phyloP scores from a whole-genome alignment of 1,140 invertebrate genomes.

The Drosophila mauritiana region DNA sequence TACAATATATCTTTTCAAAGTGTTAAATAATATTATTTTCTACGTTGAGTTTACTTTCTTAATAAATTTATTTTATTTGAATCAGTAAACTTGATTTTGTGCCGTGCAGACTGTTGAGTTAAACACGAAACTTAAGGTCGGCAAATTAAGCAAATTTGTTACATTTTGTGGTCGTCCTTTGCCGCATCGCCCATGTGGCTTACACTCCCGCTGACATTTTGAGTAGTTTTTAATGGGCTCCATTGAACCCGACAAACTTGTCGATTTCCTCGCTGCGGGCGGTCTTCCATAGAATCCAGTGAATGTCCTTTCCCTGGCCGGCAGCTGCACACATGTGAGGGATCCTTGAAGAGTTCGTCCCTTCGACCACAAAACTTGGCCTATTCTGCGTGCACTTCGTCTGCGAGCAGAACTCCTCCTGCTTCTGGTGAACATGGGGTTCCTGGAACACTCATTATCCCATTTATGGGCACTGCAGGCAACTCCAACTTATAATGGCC shows the following conservation, averaged over 20 bases:
- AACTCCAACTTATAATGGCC: conserved; percentile 50
- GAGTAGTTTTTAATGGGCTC: conserved; percentile 79
- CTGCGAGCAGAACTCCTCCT: neutral
- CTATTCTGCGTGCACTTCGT: conserved; percentile 8
- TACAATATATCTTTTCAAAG: neutral
- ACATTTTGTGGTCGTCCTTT: conserved; percentile 36
- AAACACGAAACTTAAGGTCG: conserved; percentile 5
- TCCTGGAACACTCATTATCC: conserved; percentile 51
- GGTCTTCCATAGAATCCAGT: conserved; percentile 21
- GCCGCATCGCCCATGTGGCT: conserved; percentile 27
- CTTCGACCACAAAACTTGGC: conserved; percentile 38
- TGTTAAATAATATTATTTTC: no score
- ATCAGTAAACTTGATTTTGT: neutral
- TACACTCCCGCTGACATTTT: conserved; percentile 68
- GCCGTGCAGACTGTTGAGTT: neutral
- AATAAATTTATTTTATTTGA: neutral
- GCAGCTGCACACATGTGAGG: conserved; percentile 27
- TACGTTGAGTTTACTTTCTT: neutral
- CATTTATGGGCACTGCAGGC: conserved; percentile 59
- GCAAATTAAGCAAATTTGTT: conserved; percentile 69
- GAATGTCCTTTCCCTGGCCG: conserved; percentile 38
- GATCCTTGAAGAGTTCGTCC: conserved; percentile 17
- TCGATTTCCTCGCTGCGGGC: conserved; percentile 53
- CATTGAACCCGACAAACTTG: conserved; percentile 57
- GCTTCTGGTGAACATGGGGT: neutral